Base-by-base conservation (phyloP, 2,888 invertebrate genomes). In the Diloba caeruleocephala region DNA sequence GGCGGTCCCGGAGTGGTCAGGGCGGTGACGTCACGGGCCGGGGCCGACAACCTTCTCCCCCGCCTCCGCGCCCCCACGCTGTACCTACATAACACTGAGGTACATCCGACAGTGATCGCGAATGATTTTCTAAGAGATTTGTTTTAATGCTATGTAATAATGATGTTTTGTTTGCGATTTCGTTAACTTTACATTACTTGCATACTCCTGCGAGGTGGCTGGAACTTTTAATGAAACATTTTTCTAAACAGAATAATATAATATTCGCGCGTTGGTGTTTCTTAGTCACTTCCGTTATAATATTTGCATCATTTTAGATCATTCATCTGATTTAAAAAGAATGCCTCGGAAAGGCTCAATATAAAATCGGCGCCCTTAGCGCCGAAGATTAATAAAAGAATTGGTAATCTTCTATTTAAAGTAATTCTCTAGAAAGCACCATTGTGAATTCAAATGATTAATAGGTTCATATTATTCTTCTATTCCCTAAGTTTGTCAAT, bases 21-120 rank as follows among this genome's bases (percentile, higher is more conserved):
- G 88, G 85, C 84, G 88, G 82, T 92, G 91, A 92, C 92, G 93
- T 93, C 92, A 93, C 92, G 81, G 87, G 87, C 82, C 76, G 87
- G 87, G 91, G 90, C 91, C 91, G 90, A 89, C 92, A 90, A 91
- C 92, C 91, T 89, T 88, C 83, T 82, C 81, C 81, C 78, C 75
- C 83, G 79, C 80, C 73, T 70, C 61, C 74, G 70, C 66, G 54
- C 65, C 64, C 60, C 62, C 51, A 54, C 66, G 65, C 64, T 66
- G 54, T 74, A 71, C 73, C 62, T 62, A 67, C 74, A 70, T 64
- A 64, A 75, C 71, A 66, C 60, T 69, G 67, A 76, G 69, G 74
- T 64, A 71, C 67, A 74, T 76, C 78, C 74, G 72, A 74, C 74
- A 73, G 58, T 70, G 71, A 51, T 74, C 54, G 73, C 73, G 65